Conservation (phyloP, 2,888 invertebrate genomes). For the Drosophila lutescens region DNA sequence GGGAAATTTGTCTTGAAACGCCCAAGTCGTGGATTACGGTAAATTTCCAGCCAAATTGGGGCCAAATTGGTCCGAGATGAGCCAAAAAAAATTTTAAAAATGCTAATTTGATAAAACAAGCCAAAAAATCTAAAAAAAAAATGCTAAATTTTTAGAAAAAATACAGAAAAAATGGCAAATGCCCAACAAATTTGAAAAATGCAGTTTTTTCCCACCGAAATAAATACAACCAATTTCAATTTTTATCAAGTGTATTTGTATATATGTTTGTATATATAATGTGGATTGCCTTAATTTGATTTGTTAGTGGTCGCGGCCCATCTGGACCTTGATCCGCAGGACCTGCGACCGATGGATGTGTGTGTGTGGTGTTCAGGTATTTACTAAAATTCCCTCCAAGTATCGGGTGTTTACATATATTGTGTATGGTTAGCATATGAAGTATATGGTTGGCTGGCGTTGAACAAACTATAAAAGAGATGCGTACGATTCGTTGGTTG, state of each 20-base stretch:
- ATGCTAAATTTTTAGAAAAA: no score
- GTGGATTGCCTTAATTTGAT: slow-evolving; percentile 25
- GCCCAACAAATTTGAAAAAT: no score
- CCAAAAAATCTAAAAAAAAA: no score
- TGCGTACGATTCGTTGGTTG: slow-evolving; percentile 21
- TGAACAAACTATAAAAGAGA: slow-evolving; percentile 15
- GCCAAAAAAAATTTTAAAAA: no score
- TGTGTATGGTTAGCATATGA: slow-evolving; percentile 17
- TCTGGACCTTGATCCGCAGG: background rate
- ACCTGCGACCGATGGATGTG: slow-evolving; percentile 19
- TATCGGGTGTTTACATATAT: slow-evolving; percentile 2
- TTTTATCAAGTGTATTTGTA: slow-evolving; percentile 39
- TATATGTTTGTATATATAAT: slow-evolving; percentile 42
- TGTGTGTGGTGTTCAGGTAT: slow-evolving; percentile 9
- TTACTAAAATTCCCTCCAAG: slow-evolving; percentile 21
- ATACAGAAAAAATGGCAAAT: no score
- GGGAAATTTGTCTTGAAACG: no score
- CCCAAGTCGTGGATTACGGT: no score
- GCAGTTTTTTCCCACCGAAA: no score
- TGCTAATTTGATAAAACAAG: no score
- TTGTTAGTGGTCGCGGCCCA: slow-evolving; percentile 10
- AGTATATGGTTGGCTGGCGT: slow-evolving; percentile 13
- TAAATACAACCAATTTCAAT: background rate
- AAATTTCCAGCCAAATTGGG: no score
- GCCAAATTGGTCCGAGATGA: no score